Evolutionary conservation across 2,797 vertebrate genomes (phyloP).

Genomic region (Gymnothorax javanicus): DNA sequence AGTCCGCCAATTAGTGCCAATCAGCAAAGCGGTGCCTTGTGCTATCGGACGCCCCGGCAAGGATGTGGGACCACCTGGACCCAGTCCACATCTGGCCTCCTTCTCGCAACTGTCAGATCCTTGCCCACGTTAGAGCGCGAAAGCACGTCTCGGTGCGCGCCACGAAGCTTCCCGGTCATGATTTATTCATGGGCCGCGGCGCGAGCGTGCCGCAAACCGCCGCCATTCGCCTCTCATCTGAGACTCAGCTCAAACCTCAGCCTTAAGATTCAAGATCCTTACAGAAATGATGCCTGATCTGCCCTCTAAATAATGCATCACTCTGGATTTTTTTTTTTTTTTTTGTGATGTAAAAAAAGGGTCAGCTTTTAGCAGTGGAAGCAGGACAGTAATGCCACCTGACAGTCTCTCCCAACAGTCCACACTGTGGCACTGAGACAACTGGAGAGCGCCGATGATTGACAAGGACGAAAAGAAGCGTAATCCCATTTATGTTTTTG

Average conservation of each 20-base stretch:
- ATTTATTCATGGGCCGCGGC: slow-evolving; percentile 58
- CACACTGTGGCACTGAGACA: slow-evolving; percentile 64
- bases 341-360: slow-evolving; percentile 71
- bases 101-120: slow-evolving; percentile 47
- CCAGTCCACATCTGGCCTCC: slow-evolving; percentile 40
- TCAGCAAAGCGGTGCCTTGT: slow-evolving; percentile 59
- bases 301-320: slow-evolving; percentile 75
- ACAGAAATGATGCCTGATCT: slow-evolving; percentile 68
- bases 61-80: slow-evolving; percentile 62
- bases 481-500: slow-evolving; percentile 71
- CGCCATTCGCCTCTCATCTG: slow-evolving; percentile 36
- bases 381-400: slow-evolving; percentile 75
- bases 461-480: slow-evolving; percentile 79
- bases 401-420: slow-evolving; percentile 73
- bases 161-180: slow-evolving; percentile 41
- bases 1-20: slow-evolving; percentile 69
- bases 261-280: slow-evolving; percentile 62
- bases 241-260: slow-evolving; percentile 49
- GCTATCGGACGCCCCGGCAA: slow-evolving; percentile 43
- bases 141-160: slow-evolving; percentile 33
- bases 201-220: slow-evolving; percentile 37
- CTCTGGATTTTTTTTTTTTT: slow-evolving; percentile 37
- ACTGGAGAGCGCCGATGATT: slow-evolving; percentile 64
- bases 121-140: slow-evolving; percentile 32
- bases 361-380: slow-evolving; percentile 63